These are phyloP conservation scores for Drosophila aldrichi DNA, from an alignment of 2,888 invertebrate genomes.

Conservation along the genomic window DNA sequence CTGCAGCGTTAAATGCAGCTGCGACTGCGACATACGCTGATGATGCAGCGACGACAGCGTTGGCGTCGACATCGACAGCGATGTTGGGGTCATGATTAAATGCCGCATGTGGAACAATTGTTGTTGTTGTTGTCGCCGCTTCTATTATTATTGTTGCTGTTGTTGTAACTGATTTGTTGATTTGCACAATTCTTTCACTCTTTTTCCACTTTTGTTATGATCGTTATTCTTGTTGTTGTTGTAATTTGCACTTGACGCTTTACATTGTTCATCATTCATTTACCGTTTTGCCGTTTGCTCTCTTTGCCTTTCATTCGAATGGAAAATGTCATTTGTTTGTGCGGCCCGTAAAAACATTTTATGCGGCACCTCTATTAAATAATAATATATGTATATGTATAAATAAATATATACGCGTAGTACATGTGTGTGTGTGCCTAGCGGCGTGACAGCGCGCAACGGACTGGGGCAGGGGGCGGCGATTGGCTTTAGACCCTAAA, in stretches of 20 bases:
- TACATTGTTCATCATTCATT: conserved; percentile 55
- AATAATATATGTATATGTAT: conserved; percentile 25
- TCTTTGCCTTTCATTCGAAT: conserved; percentile 51
- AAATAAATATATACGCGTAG: conserved; percentile 12
- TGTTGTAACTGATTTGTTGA: conserved; percentile 28
- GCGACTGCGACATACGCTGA: conserved; percentile 63
- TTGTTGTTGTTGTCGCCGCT: conserved; percentile 2
- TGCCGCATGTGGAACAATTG: conserved; percentile 64
- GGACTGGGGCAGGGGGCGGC: background rate
- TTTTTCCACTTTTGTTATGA: conserved; percentile 22
- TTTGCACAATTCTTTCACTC: conserved; percentile 56
- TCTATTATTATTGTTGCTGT: conserved; percentile 13
- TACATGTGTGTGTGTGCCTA: background rate
- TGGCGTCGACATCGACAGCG: conserved; percentile 72
- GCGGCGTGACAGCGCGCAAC: conserved; percentile 10
- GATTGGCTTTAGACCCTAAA: conserved; percentile 7
- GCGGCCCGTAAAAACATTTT: conserved; percentile 57
- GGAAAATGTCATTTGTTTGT: conserved; percentile 74
- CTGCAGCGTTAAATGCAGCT: conserved; percentile 28
- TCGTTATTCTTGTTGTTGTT: conserved; percentile 21
- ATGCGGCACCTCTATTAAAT: conserved; percentile 40
- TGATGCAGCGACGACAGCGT: conserved; percentile 72
- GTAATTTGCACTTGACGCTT: conserved; percentile 35
- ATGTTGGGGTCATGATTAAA: conserved; percentile 79
- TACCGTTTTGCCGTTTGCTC: conserved; percentile 27